Evolutionary conservation across 2,113 vertebrate species (phyloP).

Genomic region (Gopherus evgoodei): DNA sequence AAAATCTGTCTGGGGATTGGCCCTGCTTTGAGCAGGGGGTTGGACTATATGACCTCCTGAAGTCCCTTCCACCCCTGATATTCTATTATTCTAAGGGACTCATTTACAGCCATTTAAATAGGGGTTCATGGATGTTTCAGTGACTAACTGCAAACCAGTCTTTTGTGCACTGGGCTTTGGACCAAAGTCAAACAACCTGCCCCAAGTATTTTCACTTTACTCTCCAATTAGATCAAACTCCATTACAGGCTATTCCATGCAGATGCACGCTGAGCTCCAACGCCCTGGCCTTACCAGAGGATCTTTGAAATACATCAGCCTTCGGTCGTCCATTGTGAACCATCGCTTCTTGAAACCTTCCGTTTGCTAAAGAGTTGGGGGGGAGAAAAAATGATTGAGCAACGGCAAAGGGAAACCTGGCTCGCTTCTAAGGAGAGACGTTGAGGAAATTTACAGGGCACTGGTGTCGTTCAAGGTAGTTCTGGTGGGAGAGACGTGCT

Average conservation of each 20-base stretch:
- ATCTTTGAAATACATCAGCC: conserved; percentile 98
- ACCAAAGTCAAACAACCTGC: background rate
- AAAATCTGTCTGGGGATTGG: no score
- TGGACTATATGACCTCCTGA: no score
- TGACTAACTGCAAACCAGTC: accelerated
- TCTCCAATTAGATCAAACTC: background rate
- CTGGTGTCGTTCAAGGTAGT: no score
- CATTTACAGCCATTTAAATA: background rate
- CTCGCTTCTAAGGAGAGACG: accelerated
- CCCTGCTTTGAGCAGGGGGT: no score
- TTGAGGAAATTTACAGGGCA: background rate
- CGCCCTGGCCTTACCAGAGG: conserved; percentile 87
- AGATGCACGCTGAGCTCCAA: background rate
- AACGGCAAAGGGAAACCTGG: background rate
- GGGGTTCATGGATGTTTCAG: background rate
- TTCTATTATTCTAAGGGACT: no score
- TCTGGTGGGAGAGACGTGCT: accelerated
- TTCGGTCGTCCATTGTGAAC: conserved; percentile 96
- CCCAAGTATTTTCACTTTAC: accelerated
- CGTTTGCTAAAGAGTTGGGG: conserved; percentile 83
- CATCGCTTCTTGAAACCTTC: conserved; percentile 97
- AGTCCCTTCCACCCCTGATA: no score
- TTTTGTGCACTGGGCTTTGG: accelerated
- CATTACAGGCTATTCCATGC: background rate
- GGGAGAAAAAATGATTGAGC: accelerated